Evolutionary conservation across 2,113 vertebrate species (phyloP), one percentile per base, ranked within the genome.

Genomic region (Cavia porcellus): DNA sequence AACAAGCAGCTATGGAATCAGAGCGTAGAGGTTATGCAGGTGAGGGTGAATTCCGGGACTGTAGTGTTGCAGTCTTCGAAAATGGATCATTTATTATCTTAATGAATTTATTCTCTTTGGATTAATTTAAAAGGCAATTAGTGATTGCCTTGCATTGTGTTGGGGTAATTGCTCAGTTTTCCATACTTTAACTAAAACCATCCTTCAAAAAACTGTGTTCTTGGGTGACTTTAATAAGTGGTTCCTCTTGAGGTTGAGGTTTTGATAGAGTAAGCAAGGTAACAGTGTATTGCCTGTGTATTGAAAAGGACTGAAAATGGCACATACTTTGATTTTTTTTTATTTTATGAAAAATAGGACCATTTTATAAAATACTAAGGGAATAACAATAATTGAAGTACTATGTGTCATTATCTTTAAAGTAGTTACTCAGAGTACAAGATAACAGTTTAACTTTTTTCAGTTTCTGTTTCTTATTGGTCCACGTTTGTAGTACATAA

Each of bases 91-190:
- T 85, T 38, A 47, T 89, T 86, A 66, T 68, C 30, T 62, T 50
- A 80, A 85, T 85, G 45, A 89, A 28, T 75, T 66, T 92, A 61
- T 85, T 52, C 45, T 57, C 38, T 82, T 94, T 75, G 6, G 30
- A 57, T 87, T 20, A 96, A 4, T 89, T 94, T n/a, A 17, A 94
- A 93, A 94, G 45, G 42, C 14, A 85, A 25, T 68, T 38, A 5
- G 3, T 88, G 32, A 14, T 94, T 74, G 64, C 47, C 52, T 89
- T 70, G 10, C 32, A 12, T 68, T 68, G 70, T 80, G 4, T 30
- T 89, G 79, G 42, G 52, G 42, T 91, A 59, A 64, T 82, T 77
- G 15, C 57, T 86, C 72, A 45, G 55, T 88, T 92, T 75, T 32
- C 5, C 30, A 0, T 92, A 79, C 14, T 74, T 94, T 84, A 90